Percentiles rank a stretch among this genome's conserved stretches.
Evolutionary conservation across 2,888 invertebrate genomes (phyloP).

Genomic region (Ctena decussata): DNA sequence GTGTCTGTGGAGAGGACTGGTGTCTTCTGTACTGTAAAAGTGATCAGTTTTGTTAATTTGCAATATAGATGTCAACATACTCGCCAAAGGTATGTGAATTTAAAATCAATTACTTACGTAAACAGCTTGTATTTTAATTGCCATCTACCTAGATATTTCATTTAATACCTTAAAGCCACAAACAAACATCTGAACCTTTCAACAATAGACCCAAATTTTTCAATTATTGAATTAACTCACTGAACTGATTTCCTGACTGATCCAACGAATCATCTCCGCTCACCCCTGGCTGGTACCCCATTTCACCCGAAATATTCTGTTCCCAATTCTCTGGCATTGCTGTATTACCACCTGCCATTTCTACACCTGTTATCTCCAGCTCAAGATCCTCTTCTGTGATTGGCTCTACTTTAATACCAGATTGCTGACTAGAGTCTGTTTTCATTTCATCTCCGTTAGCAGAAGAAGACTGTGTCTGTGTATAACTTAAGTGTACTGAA

Average conservation of each 20-base stretch:
- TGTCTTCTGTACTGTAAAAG: too few relatives aligned
- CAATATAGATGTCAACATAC: too few relatives aligned
- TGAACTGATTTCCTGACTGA: not conserved
- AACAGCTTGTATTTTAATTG: too few relatives aligned
- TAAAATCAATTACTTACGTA: too few relatives aligned
- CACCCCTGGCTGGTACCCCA: not conserved
- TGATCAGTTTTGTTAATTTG: too few relatives aligned
- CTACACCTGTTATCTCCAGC: conserved; percentile 60
- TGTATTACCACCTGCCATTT: not conserved
- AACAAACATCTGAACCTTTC: too few relatives aligned
- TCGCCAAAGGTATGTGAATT: too few relatives aligned
- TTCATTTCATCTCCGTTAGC: conserved; percentile 8
- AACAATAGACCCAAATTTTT: too few relatives aligned
- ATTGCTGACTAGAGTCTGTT: not conserved
- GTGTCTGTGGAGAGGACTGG: too few relatives aligned
- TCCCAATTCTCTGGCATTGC: not conserved
- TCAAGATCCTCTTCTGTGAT: conserved; percentile 63
- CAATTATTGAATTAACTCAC: not conserved
- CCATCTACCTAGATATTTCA: too few relatives aligned
- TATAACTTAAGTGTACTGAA: not conserved
- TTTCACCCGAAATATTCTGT: not conserved
- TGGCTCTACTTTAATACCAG: conserved; percentile 61
- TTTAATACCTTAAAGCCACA: too few relatives aligned
- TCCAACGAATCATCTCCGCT: not conserved
- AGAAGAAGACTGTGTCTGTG: not conserved